phyloP scores from a whole-genome alignment of 2,888 invertebrate genomes.

The Nesidiocoris tenuis region DNA sequence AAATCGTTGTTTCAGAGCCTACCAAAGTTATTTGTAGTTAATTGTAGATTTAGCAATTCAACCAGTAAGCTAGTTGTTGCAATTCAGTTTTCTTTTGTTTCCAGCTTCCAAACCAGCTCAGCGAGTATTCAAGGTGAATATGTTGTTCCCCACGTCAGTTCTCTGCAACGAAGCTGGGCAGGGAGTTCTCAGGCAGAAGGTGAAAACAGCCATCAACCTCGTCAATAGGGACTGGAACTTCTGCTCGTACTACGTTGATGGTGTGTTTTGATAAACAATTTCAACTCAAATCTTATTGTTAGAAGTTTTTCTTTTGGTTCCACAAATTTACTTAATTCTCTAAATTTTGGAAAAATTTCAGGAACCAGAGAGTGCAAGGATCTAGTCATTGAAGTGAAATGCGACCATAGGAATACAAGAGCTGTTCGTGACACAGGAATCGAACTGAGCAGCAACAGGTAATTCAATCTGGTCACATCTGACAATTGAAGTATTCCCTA shows the following conservation, averaged over 20 bases:
- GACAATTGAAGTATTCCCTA: too few relatives aligned
- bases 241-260: constrained; percentile 87
- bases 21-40: too few relatives aligned
- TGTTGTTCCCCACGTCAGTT: constrained; percentile 95
- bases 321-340: too few relatives aligned
- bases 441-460: constrained; percentile 20
- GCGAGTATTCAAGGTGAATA: constrained; percentile 86
- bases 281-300: background rate
- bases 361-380: constrained; percentile 84
- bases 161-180: constrained; percentile 94
- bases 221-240: constrained; percentile 95
- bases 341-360: too few relatives aligned
- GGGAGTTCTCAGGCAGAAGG: constrained; percentile 84
- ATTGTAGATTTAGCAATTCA: too few relatives aligned
- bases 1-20: too few relatives aligned
- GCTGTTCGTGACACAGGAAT: constrained; percentile 55
- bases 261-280: constrained; percentile 55
- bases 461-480: too few relatives aligned
- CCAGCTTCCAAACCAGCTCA: constrained; percentile 90
- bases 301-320: too few relatives aligned
- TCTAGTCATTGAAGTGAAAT: constrained; percentile 85
- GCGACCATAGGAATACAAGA: constrained; percentile 69
- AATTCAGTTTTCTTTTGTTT: too few relatives aligned
- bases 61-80: too few relatives aligned
- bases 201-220: constrained; percentile 83